These are phyloP conservation scores for Pachymerium ferrugineum DNA, from an alignment of 2,888 invertebrate genomes.

Conservation along the genomic window DNA sequence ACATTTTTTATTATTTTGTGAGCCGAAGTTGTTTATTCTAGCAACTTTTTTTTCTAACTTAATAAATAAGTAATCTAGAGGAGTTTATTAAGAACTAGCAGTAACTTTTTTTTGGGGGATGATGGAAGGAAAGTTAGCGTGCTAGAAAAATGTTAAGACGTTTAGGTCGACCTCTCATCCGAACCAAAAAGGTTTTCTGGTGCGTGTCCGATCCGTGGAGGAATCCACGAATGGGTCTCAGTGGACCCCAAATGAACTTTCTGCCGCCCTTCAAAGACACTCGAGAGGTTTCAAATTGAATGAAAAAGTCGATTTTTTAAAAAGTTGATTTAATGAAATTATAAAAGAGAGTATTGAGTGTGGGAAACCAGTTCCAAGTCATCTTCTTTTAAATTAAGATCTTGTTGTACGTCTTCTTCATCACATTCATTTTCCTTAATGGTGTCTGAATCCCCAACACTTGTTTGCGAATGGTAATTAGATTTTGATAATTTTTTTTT, in stretches of 20 bases:
- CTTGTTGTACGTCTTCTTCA: background rate
- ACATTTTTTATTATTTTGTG: no score
- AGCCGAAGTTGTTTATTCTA: no score
- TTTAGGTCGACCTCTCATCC: background rate
- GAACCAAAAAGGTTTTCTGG: conserved; percentile 3
- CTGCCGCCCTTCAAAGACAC: conserved; percentile 11
- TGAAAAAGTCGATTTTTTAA: conserved; percentile 18
- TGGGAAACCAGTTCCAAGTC: background rate
- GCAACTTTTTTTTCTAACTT: no score
- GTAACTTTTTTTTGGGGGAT: background rate
- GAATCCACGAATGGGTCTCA: conserved; percentile 9
- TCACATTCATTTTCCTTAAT: no score
- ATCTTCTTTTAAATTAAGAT: no score
- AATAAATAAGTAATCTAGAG: no score
- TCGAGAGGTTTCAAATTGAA: conserved; percentile 1
- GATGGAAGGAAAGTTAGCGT: background rate
- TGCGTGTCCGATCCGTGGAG: conserved; percentile 15
- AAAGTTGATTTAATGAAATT: conserved; percentile 9
- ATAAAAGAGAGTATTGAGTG: background rate
- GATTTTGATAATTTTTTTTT: no score
- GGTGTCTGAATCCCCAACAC: no score
- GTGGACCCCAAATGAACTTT: conserved; percentile 2
- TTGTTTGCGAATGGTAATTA: no score
- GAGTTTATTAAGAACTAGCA: no score
- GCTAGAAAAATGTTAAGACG: background rate